phyloP scores from a whole-genome alignment of 2,797 vertebrate genomes.

The Microctenopoma stevenorrisi region DNA sequence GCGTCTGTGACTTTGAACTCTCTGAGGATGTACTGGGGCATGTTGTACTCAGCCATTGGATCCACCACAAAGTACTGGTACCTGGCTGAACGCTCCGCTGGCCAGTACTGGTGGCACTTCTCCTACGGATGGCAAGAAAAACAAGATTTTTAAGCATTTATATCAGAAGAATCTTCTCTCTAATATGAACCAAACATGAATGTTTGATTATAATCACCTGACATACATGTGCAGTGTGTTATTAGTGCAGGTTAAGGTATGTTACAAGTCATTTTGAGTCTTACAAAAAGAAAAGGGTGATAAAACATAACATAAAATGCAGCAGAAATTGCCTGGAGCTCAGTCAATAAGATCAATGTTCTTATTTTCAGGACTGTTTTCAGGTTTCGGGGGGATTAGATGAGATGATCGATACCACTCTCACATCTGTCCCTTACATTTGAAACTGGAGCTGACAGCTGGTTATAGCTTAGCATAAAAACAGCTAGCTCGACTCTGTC shows the following conservation, averaged over 20 bases:
- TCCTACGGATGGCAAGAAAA: constrained; percentile 82
- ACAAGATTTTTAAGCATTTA: constrained; percentile 1
- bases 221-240: constrained; percentile 15
- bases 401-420: constrained; percentile 8
- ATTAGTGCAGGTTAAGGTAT: constrained; percentile 9
- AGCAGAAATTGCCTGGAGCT: constrained; percentile 4
- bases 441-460: constrained; percentile 9
- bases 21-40: constrained; percentile 98
- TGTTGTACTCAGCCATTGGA: constrained; percentile 99
- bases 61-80: constrained; percentile 99
- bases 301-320: constrained; percentile 27
- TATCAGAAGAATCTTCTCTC: constrained; percentile 9
- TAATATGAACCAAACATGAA: neutral
- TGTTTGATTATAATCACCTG: constrained; percentile 19
- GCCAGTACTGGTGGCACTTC: constrained; percentile 99
- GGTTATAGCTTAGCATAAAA: neutral
- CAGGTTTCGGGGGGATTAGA: constrained; percentile 9
- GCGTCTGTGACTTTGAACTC: constrained; percentile 99
- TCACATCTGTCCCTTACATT: constrained; percentile 1
- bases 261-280: constrained; percentile 50
- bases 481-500: neutral
- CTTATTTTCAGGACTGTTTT: neutral
- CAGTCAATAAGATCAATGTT: neutral
- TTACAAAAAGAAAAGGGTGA: constrained; percentile 40
- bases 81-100: constrained; percentile 94